Percentiles rank a stretch among this genome's conserved stretches.
Evolutionary conservation across 2,888 invertebrate genomes (phyloP).

Genomic region (Nasonovia ribisnigri): DNA sequence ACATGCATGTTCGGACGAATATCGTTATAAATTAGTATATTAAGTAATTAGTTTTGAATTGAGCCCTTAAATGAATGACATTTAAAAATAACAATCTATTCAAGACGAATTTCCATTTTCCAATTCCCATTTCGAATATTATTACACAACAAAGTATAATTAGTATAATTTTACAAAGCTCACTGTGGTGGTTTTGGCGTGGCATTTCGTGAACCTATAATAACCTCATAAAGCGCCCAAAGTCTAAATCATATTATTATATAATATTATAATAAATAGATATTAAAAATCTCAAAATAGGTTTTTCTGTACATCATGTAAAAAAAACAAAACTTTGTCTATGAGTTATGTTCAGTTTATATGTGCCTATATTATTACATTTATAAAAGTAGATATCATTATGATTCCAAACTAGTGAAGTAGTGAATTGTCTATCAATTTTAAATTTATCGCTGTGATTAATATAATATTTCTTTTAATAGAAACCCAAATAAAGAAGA

Average conservation of each 20-base stretch:
- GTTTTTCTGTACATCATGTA: not conserved
- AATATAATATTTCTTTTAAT: not conserved
- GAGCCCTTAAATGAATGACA: not conserved
- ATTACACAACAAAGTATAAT: not conserved
- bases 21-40: not conserved
- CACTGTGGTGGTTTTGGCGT: not conserved
- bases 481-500: no score
- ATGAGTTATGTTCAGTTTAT: not conserved
- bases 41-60: not conserved
- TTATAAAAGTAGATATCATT: not conserved
- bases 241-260: no score
- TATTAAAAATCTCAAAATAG: not conserved
- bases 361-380: not conserved
- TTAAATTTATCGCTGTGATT: not conserved
- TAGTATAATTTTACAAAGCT: not conserved
- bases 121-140: not conserved
- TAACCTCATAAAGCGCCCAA: not conserved
- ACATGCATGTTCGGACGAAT: not conserved
- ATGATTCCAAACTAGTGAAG: not conserved
- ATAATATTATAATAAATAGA: not conserved
- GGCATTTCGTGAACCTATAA: not conserved
- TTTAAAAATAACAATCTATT: not conserved
- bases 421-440: not conserved
- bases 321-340: not conserved
- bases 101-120: not conserved